phyloP scores from a whole-genome alignment of 2,888 invertebrate genomes.

The Drosophila infuscata region DNA sequence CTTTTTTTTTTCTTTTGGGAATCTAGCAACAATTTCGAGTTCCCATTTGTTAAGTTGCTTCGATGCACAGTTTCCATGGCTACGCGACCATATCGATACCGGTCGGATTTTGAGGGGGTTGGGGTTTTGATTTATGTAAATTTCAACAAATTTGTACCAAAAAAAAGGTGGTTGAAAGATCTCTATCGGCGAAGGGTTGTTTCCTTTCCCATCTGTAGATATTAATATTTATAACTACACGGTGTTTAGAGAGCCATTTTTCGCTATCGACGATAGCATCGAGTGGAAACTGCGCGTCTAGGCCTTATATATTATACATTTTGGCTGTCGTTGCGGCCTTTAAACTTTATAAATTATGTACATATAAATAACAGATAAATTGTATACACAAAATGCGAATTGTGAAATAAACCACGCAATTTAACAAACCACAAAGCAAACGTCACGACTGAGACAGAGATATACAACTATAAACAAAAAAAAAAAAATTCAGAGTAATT shows the following conservation, averaged over 20 bases:
- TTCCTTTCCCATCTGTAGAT: constrained; percentile 8
- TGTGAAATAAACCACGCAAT: constrained; percentile 24
- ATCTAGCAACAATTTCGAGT: constrained; percentile 50
- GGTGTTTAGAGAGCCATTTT: constrained; percentile 1
- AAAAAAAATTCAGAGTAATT: constrained; percentile 4
- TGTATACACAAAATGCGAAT: constrained; percentile 25
- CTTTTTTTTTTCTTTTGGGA: constrained; percentile 11
- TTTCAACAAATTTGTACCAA: constrained; percentile 38
- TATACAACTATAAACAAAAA: background rate
- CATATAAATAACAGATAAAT: constrained; percentile 43
- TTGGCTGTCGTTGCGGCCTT: constrained; percentile 25
- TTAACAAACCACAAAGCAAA: constrained; percentile 27
- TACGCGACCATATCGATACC: constrained; percentile 34
- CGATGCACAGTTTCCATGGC: constrained; percentile 42
- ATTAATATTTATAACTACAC: constrained; percentile 18
- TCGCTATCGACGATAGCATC: constrained; percentile 22
- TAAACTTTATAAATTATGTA: constrained; percentile 60
- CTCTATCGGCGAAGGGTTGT: constrained; percentile 24
- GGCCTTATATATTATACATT: constrained; percentile 38
- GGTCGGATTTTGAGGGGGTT: background rate
- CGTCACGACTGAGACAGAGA: background rate
- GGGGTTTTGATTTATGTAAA: constrained; percentile 47
- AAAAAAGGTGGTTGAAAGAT: constrained; percentile 51
- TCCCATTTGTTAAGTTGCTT: constrained; percentile 13
- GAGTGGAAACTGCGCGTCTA: constrained; percentile 26